A percentile compares a stretch with the other conserved stretches of the same genome.
Conservation (phyloP, 2,888 invertebrate genomes). For the Lycia hirtaria region DNA sequence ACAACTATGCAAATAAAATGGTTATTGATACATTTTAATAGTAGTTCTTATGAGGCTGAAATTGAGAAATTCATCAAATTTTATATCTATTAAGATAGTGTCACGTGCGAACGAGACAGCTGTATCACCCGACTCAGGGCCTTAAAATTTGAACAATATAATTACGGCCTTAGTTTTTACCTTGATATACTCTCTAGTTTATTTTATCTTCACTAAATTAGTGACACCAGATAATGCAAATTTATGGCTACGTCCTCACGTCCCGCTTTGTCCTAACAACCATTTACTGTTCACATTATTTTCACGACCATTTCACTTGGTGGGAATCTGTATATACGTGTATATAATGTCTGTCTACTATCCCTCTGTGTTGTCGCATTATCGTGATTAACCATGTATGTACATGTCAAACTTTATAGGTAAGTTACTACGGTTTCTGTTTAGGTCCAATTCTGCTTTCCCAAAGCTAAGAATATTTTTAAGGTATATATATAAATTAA, state of each 20-base stretch:
- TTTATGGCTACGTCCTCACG: conserved; percentile 6
- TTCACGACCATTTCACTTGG: conserved; percentile 34
- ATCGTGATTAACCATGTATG: conserved; percentile 31
- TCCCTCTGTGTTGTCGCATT: conserved; percentile 32
- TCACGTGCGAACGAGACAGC: too few species aligned
- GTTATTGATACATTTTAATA: too few species aligned
- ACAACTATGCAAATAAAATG: too few species aligned
- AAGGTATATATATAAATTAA: not conserved
- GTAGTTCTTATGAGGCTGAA: too few species aligned
- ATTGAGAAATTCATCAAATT: too few species aligned
- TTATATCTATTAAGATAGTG: too few species aligned
- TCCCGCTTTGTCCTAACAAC: conserved; percentile 28
- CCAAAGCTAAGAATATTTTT: too few species aligned
- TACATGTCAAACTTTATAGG: conserved; percentile 22
- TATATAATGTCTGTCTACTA: conserved; percentile 32
- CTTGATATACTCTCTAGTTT: not conserved
- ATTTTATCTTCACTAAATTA: not conserved
- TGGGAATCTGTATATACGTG: conserved; percentile 40
- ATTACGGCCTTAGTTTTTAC: not conserved
- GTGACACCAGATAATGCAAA: not conserved
- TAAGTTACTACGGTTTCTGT: conserved; percentile 18
- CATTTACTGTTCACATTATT: conserved; percentile 30
- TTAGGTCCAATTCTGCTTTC: conserved; percentile 22
- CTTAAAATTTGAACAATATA: not conserved
- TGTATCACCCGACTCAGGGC: too few species aligned